Evolutionary conservation across 2,113 vertebrate genomes (phyloP).

Genomic region (Trematocara macrostoma): DNA sequence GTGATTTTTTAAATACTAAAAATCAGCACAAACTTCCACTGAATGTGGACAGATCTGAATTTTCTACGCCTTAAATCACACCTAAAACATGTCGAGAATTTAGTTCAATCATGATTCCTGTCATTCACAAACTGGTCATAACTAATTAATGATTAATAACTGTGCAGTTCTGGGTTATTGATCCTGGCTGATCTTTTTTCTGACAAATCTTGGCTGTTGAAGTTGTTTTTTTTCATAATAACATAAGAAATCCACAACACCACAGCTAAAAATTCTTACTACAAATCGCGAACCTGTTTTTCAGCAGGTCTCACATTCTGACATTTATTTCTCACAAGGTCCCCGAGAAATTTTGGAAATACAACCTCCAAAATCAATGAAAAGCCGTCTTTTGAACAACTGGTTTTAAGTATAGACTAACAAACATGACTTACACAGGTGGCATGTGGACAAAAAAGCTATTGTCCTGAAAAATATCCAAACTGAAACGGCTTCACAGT

Average conservation of each 20-base stretch:
- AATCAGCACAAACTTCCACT: accelerated
- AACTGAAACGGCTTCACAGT: not conserved
- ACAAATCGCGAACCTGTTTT: accelerated
- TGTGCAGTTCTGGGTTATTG: accelerated
- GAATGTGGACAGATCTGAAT: accelerated
- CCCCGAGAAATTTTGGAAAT: accelerated
- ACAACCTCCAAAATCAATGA: not conserved
- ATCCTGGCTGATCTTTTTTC: no score
- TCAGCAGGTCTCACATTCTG: not conserved
- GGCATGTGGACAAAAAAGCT: not conserved
- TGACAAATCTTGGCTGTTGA: not conserved
- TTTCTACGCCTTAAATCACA: not conserved
- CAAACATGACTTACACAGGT: not conserved
- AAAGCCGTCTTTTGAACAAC: not conserved
- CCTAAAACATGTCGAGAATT: not conserved
- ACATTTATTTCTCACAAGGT: not conserved
- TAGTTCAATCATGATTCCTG: not conserved
- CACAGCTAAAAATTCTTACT: not conserved
- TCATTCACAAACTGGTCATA: not conserved
- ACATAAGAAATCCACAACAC: not conserved
- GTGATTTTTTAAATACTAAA: not conserved
- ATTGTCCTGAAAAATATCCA: not conserved
- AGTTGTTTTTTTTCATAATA: accelerated
- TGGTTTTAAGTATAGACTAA: not conserved
- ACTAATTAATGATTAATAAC: not conserved